Evolutionary conservation across 2,888 invertebrate species (phyloP).

Genomic region (Conomelus anceps): DNA sequence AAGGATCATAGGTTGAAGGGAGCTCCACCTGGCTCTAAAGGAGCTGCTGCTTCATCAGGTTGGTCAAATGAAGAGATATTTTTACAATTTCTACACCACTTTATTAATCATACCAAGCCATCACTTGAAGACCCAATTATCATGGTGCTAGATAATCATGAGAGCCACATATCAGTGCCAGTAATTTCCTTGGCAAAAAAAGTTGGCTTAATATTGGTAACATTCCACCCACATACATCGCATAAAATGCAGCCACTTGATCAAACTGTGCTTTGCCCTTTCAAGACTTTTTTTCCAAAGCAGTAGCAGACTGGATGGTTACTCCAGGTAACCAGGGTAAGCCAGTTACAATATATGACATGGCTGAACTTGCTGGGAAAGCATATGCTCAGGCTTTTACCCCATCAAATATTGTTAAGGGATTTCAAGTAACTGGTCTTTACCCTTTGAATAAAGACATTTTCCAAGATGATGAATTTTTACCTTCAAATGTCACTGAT

Average conservation of each 20-base stretch:
- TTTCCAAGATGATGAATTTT: background rate
- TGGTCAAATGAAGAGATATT: too few relatives aligned
- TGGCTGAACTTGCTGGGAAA: constrained; percentile 15
- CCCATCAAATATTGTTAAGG: background rate
- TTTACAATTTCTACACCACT: constrained; percentile 19
- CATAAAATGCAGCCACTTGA: constrained; percentile 20
- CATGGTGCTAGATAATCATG: background rate
- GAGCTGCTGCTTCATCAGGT: constrained; percentile 29
- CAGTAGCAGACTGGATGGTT: constrained; percentile 12
- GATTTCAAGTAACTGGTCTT: too few relatives aligned
- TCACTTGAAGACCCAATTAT: too few relatives aligned
- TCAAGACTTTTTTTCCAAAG: constrained; percentile 6
- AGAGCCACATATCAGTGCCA: background rate
- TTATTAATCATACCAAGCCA: background rate
- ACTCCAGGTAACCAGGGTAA: constrained; percentile 14
- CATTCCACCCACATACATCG: background rate
- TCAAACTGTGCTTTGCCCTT: constrained; percentile 5
- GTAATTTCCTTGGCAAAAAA: background rate
- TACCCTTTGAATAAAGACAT: background rate
- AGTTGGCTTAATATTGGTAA: background rate
- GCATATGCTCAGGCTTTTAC: background rate
- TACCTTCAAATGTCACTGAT: background rate
- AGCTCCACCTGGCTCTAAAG: constrained; percentile 33
- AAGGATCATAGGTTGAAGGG: constrained; percentile 34
- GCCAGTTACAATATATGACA: constrained; percentile 17